A percentile compares a stretch with the other conserved stretches of the same genome.
These are phyloP conservation scores for Acrossocheilus fasciatus DNA, from an alignment of 2,797 vertebrate genomes.

Conservation along the genomic window DNA sequence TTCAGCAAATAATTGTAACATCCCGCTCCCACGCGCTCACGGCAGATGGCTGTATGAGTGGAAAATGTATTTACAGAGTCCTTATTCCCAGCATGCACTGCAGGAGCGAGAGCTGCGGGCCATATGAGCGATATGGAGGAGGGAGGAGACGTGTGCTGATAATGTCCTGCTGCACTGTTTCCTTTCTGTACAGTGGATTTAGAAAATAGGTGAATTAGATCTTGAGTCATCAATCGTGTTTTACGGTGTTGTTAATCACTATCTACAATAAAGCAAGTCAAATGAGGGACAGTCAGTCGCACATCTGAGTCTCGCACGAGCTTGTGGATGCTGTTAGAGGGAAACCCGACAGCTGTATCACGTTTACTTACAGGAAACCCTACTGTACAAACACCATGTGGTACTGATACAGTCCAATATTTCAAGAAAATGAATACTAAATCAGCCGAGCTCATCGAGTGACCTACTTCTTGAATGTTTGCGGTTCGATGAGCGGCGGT, in stretches of 20 bases:
- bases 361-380: not conserved
- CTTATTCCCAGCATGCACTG: no score
- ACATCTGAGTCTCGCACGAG: not conserved
- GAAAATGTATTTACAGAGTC: no score
- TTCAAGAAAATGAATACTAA: not conserved
- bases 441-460: not conserved
- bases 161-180: no score
- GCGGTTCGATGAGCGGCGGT: no score
- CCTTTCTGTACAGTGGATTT: no score
- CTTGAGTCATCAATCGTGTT: no score
- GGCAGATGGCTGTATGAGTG: no score
- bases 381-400: not conserved
- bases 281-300: not conserved
- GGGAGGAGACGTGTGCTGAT: no score
- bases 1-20: conserved; percentile 27
- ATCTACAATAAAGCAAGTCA: not conserved
- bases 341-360: not conserved
- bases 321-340: not conserved
- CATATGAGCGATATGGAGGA: no score
- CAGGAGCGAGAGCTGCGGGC: no score
- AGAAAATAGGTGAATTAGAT: no score
- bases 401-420: not conserved
- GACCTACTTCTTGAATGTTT: not conserved
- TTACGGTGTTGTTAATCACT: not conserved
- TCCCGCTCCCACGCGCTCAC: no score